Conservation (phyloP, 2,797 vertebrate genomes). For the Alca torda region DNA sequence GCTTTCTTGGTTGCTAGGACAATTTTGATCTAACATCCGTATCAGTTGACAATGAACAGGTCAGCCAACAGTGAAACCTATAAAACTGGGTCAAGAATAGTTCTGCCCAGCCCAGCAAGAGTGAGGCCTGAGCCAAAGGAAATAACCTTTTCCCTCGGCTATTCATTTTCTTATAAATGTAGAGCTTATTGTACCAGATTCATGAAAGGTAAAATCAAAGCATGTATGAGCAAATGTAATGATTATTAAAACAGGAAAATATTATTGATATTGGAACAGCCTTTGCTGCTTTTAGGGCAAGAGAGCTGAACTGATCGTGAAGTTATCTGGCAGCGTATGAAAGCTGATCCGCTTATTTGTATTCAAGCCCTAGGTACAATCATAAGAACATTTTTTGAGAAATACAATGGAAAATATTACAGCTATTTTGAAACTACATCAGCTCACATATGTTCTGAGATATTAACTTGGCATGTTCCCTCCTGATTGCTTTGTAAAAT, state of each 20-base stretch:
- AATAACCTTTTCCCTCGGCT: constrained; percentile 55
- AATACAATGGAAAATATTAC: constrained; percentile 57
- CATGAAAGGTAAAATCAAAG: constrained; percentile 52
- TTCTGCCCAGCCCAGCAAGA: constrained; percentile 47
- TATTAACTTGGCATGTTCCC: constrained; percentile 24
- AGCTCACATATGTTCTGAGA: constrained; percentile 44
- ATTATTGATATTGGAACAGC: constrained; percentile 58
- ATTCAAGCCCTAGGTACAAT: constrained; percentile 3
- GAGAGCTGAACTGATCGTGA: neutral
- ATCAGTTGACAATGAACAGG: constrained; percentile 48
- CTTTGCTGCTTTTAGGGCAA: constrained; percentile 22
- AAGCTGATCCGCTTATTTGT: constrained; percentile 30
- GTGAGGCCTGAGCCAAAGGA: constrained; percentile 52
- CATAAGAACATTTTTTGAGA: constrained; percentile 19
- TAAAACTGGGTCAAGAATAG: constrained; percentile 61
- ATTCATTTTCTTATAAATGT: constrained; percentile 45
- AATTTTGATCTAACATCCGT: constrained; percentile 50
- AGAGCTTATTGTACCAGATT: constrained; percentile 34
- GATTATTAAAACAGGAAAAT: constrained; percentile 55
- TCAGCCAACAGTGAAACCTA: constrained; percentile 69
- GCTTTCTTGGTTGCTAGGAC: constrained; percentile 59
- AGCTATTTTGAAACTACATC: constrained; percentile 33
- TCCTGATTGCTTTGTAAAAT: neutral
- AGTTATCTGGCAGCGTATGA: constrained; percentile 32
- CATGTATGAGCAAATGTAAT: constrained; percentile 35